Base-by-base conservation (phyloP, 2,797 vertebrate species). In the Gobionotothen gibberifrons region DNA sequence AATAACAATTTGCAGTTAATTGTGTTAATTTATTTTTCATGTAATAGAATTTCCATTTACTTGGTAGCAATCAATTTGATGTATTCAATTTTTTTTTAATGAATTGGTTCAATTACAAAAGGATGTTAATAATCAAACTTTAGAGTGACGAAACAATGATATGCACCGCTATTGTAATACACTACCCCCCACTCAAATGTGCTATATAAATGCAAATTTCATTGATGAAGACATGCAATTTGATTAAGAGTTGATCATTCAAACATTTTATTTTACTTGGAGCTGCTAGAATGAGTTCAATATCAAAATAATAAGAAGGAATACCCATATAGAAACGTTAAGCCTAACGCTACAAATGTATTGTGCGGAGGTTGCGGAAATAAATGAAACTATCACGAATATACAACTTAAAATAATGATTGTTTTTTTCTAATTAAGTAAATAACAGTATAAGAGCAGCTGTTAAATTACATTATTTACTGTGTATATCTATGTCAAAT, bases 1-100 rank as follows among this genome's bases (percentile, higher is more conserved):
- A 54, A 16, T 58, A 42, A 16, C 17, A n/a, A 46, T 63, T 39
- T 29, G 22, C 17, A 49, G 17, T 40, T 57, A 52, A 72, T 66
- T 3, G 5, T 43, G 54, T 52, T 29, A 26, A 16, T 71, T 19
- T 44, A 39, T 7, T 67, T 17, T 49, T 36, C 15, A 15, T 29
- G 0, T 21, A n/a, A 59, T 43, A 13, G 6, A 16, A 43, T 22
- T 16, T 29, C n/a, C n/a, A 47, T 55, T 55, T 9, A 44, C 17
- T 9, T 0, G 14, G 9, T 68, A 13, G 48, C 12, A 22, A 36
- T 16, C 0, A 32, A 22, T 48, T 17, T 21, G 13, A 40, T 12
- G 10, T 14, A 7, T 39, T 1, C 0, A n/a, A n/a, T n/a, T 26
- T 26, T 69, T 47, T 47, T 49, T 42, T 5, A 22, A n/a, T 40